These are phyloP conservation scores for Haliaeetus leucogaster DNA, from an alignment of 2,113 vertebrate genomes.

Conservation along the genomic window DNA sequence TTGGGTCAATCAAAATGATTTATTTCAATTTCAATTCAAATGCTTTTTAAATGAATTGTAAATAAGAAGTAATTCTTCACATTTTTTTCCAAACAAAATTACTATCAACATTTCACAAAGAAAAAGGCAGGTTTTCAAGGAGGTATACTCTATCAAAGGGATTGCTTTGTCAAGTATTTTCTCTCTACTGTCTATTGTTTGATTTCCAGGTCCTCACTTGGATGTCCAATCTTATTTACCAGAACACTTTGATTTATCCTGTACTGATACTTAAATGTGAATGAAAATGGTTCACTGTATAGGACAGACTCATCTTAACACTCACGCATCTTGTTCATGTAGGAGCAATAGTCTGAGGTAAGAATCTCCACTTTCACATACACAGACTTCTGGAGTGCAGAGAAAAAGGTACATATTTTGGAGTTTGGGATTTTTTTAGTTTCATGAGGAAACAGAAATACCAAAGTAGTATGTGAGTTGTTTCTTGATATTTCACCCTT, in stretches of 20 bases:
- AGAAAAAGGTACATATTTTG: neutral
- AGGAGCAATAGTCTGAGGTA: neutral
- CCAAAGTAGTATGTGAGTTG: neutral
- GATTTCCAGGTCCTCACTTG: neutral
- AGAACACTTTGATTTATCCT: neutral
- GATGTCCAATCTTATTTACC: neutral
- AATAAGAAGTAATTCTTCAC: neutral
- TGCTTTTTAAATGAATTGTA: neutral
- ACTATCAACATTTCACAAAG: neutral
- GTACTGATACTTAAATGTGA: neutral
- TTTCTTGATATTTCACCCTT: neutral
- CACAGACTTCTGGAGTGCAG: neutral
- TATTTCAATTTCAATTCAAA: neutral
- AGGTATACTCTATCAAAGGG: neutral
- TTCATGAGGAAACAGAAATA: neutral
- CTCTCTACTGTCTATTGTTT: neutral
- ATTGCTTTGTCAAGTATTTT: neutral
- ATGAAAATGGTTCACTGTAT: neutral
- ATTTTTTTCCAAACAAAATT: neutral
- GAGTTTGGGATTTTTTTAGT: neutral
- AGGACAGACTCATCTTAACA: neutral
- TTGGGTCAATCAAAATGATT: neutral
- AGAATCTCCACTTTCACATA: neutral
- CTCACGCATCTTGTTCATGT: fast-evolving
- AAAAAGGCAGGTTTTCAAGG: neutral